Conservation (phyloP, 2,888 invertebrate genomes). For the Athripsodes cinereus region DNA sequence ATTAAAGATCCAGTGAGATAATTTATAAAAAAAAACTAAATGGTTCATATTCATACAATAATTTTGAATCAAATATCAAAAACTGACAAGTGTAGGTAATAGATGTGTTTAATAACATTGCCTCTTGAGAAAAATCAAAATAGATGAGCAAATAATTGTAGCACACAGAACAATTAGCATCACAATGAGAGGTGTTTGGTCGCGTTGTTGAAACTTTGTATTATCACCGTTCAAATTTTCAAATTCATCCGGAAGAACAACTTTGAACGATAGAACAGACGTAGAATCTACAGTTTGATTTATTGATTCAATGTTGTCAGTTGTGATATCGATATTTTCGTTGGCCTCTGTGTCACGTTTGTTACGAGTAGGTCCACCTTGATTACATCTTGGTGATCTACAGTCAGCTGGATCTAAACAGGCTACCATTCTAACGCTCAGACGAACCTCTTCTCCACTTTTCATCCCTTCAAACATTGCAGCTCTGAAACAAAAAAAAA, state of each 20-base stretch:
- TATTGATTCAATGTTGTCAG: not conserved
- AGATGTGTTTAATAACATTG: constrained; percentile 13
- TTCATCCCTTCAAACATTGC: constrained; percentile 55
- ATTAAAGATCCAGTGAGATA: too few relatives aligned
- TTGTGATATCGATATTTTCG: not conserved
- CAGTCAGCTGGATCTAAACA: constrained; percentile 52
- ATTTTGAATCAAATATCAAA: too few relatives aligned
- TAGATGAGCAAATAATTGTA: constrained; percentile 14
- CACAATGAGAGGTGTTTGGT: constrained; percentile 10
- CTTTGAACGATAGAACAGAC: constrained; percentile 21
- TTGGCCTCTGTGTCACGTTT: not conserved
- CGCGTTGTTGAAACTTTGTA: not conserved
- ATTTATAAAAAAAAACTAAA: too few relatives aligned
- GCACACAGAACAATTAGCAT: constrained; percentile 16
- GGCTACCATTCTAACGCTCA: constrained; percentile 50
- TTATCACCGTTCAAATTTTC: not conserved
- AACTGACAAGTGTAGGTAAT: too few relatives aligned
- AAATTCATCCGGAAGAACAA: constrained; percentile 17
- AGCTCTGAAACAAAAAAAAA: constrained; percentile 37
- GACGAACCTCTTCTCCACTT: constrained; percentile 50
- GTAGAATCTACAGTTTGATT: constrained; percentile 17
- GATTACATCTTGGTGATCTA: constrained; percentile 35
- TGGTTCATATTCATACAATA: too few relatives aligned
- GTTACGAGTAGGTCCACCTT: constrained; percentile 3
- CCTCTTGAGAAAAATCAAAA: constrained; percentile 19